Conservation (phyloP, 2,797 vertebrate genomes). For the Buphagus erythrorhynchus region DNA sequence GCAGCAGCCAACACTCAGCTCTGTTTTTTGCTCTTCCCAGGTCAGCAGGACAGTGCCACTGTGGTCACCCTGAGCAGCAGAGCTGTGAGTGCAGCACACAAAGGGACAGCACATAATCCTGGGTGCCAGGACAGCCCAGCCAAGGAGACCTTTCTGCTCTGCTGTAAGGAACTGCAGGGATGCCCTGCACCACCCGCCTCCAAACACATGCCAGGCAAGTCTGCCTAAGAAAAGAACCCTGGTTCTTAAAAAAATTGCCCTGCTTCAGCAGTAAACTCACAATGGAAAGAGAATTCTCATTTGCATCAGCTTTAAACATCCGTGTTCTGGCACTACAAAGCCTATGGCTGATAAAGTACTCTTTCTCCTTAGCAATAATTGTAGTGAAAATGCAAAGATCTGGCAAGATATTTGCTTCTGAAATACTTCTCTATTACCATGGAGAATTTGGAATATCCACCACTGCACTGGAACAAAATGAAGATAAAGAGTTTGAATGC, state of each 20-base stretch:
- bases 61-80: background rate
- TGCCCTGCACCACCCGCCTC: conserved; percentile 62
- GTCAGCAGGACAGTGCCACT: background rate
- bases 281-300: conserved; percentile 58
- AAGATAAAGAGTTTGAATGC: conserved; percentile 65
- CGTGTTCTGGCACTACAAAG: conserved; percentile 41
- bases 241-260: conserved; percentile 53
- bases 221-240: conserved; percentile 37
- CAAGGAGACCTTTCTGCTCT: conserved; percentile 76
- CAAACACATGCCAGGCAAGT: conserved; percentile 54
- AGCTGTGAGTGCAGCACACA: conserved; percentile 64
- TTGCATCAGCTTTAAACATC: conserved; percentile 67
- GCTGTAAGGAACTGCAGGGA: conserved; percentile 59
- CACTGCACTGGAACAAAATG: conserved; percentile 59
- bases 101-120: conserved; percentile 83
- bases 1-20: background rate
- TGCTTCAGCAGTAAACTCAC: conserved; percentile 48
- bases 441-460: conserved; percentile 68
- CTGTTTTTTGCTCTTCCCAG: background rate
- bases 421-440: conserved; percentile 65
- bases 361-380: conserved; percentile 41
- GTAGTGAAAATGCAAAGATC: conserved; percentile 60
- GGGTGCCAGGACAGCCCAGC: conserved; percentile 60
- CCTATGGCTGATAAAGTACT: conserved; percentile 56
- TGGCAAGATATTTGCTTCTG: conserved; percentile 58